Evolutionary conservation across 1,140 invertebrate species (phyloP).

Genomic region (Caenorhabditis briggsae): DNA sequence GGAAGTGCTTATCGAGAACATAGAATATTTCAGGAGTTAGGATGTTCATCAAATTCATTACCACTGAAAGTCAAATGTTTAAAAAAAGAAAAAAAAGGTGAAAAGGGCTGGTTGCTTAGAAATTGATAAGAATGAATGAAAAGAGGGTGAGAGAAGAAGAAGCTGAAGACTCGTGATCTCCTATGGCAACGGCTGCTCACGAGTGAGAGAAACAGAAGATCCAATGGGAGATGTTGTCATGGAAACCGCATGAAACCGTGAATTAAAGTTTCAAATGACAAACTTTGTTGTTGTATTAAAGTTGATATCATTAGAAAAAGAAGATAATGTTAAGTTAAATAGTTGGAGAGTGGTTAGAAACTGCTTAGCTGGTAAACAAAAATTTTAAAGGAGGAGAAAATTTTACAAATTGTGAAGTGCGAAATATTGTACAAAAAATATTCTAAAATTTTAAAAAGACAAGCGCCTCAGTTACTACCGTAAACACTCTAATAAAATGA

Average conservation of each 20-base stretch:
- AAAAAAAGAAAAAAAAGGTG: neutral
- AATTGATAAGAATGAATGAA: neutral
- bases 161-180: slow-evolving; percentile 16
- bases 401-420: too few relatives aligned
- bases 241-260: neutral
- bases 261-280: neutral
- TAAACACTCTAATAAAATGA: too few relatives aligned
- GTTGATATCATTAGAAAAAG: too few relatives aligned
- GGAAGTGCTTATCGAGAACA: neutral
- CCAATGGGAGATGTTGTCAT: neutral
- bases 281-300: too few relatives aligned
- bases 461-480: too few relatives aligned
- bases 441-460: too few relatives aligned
- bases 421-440: too few relatives aligned
- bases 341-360: too few relatives aligned
- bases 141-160: neutral
- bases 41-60: neutral
- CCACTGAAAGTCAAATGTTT: neutral
- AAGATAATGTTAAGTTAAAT: too few relatives aligned
- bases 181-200: neutral
- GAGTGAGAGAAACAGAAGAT: neutral
- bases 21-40: neutral
- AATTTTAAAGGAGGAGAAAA: too few relatives aligned
- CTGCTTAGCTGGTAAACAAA: too few relatives aligned
- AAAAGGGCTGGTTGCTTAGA: neutral